phyloP scores from a whole-genome alignment of 2,113 vertebrate genomes.

The Hiodon alosoides region DNA sequence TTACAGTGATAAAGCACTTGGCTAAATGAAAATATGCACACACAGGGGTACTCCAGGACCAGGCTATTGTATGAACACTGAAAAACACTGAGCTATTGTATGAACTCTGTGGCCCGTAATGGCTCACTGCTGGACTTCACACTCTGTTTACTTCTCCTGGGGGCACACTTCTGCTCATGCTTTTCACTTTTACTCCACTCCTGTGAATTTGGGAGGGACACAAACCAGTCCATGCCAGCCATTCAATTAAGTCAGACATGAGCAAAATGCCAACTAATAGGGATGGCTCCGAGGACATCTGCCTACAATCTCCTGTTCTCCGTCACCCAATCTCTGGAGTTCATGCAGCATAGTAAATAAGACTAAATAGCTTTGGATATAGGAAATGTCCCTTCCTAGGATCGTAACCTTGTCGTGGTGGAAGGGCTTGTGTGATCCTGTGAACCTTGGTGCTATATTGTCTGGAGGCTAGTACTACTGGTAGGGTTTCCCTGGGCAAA shows the following conservation, averaged over 20 bases:
- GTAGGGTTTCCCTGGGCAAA: too few species aligned
- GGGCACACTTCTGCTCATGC: background rate
- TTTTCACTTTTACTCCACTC: background rate
- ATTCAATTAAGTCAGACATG: slow-evolving; percentile 24
- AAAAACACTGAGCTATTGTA: too few species aligned
- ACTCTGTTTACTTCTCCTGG: background rate
- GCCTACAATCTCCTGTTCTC: slow-evolving; percentile 31
- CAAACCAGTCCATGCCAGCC: slow-evolving; percentile 6
- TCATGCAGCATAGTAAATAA: background rate
- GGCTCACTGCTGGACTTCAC: background rate
- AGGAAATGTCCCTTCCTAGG: background rate
- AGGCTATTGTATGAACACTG: background rate
- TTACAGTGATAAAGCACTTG: too few species aligned
- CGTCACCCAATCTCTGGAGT: slow-evolving; percentile 18
- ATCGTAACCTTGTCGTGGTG: too few species aligned
- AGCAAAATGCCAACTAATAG: slow-evolving; percentile 22
- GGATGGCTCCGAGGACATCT: slow-evolving; percentile 33
- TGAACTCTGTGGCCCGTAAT: background rate
- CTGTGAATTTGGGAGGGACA: background rate
- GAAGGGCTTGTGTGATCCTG: too few species aligned
- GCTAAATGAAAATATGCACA: too few species aligned
- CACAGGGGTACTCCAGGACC: too few species aligned
- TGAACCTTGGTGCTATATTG: too few species aligned
- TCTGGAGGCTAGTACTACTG: too few species aligned
- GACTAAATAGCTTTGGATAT: background rate